These are phyloP conservation scores for Kryptolebias marmoratus DNA, from an alignment of 2,113 vertebrate species.

Conservation along the genomic window DNA sequence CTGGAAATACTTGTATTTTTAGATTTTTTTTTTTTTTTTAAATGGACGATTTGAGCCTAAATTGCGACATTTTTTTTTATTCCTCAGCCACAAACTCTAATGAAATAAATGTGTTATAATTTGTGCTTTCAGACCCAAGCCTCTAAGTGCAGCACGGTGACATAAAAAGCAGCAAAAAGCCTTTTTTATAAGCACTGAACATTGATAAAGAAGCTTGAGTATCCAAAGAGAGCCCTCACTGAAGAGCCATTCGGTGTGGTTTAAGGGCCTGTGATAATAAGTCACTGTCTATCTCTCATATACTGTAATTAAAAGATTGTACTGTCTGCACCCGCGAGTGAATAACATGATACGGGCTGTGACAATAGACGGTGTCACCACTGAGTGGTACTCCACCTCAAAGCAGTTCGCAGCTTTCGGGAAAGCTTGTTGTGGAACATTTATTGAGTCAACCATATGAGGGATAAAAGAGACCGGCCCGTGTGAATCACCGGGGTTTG, in stretches of 20 bases:
- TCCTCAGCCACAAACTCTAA: conserved; percentile 7
- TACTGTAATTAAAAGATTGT: conserved; percentile 58
- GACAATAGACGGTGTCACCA: conserved; percentile 43
- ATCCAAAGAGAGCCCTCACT: conserved; percentile 44
- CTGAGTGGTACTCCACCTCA: conserved; percentile 36
- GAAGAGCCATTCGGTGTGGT: conserved; percentile 38
- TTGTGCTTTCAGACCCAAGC: conserved; percentile 1
- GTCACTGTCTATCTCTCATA: conserved; percentile 31
- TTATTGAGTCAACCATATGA: conserved; percentile 23
- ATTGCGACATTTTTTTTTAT: neutral
- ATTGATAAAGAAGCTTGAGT: conserved; percentile 16
- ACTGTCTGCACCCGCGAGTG: conserved; percentile 30
- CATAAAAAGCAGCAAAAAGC: conserved; percentile 7
- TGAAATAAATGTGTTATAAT: conserved; percentile 14
- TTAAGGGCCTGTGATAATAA: conserved; percentile 29
- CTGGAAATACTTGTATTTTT: neutral
- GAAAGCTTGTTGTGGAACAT: conserved; percentile 15
- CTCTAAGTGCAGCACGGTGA: conserved; percentile 21
- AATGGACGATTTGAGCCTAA: neutral
- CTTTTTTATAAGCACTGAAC: conserved; percentile 6
- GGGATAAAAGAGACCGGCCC: conserved; percentile 29
- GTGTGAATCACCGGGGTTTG: conserved; percentile 37
- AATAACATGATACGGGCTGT: conserved; percentile 38
- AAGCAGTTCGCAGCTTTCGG: conserved; percentile 16
- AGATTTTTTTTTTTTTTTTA: neutral